Evolutionary conservation across 2,113 vertebrate species (phyloP).

Genomic region (Stomatorhinus ivindoensis): DNA sequence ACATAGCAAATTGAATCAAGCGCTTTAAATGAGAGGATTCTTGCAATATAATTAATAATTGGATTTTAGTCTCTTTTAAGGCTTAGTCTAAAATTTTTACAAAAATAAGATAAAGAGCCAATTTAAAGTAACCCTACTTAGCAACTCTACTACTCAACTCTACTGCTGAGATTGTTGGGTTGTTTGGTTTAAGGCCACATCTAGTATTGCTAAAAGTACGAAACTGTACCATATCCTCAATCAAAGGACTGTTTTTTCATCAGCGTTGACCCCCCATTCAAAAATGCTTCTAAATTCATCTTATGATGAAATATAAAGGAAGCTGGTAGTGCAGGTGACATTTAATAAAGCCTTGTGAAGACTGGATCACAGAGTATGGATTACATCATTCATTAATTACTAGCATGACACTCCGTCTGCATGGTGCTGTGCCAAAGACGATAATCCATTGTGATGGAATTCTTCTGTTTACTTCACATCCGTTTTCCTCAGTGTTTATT

Average conservation of each 20-base stretch:
- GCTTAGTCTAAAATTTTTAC: background rate
- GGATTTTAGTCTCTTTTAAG: background rate
- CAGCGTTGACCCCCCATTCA: background rate
- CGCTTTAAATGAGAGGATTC: background rate
- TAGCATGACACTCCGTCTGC: slow-evolving; percentile 52
- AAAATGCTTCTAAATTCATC: background rate
- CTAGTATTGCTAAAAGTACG: background rate
- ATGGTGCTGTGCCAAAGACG: slow-evolving; percentile 50
- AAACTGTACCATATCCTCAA: background rate
- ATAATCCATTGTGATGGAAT: slow-evolving; percentile 59
- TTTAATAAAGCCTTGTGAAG: slow-evolving; percentile 51
- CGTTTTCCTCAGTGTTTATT: slow-evolving; percentile 57
- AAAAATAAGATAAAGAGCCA: background rate
- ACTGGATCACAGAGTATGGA: slow-evolving; percentile 39
- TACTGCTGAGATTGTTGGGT: background rate
- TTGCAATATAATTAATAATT: background rate
- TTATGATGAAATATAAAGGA: background rate
- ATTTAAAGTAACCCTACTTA: background rate
- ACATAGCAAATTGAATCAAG: background rate
- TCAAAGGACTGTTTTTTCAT: background rate
- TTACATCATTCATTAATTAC: slow-evolving; percentile 60
- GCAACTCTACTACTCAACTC: too few relatives aligned
- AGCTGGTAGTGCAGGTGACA: slow-evolving; percentile 45
- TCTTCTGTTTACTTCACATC: slow-evolving; percentile 62
- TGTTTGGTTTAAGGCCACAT: background rate